These are phyloP conservation scores for Melieria crassipennis DNA, from an alignment of 2,888 invertebrate genomes.

Conservation along the genomic window DNA sequence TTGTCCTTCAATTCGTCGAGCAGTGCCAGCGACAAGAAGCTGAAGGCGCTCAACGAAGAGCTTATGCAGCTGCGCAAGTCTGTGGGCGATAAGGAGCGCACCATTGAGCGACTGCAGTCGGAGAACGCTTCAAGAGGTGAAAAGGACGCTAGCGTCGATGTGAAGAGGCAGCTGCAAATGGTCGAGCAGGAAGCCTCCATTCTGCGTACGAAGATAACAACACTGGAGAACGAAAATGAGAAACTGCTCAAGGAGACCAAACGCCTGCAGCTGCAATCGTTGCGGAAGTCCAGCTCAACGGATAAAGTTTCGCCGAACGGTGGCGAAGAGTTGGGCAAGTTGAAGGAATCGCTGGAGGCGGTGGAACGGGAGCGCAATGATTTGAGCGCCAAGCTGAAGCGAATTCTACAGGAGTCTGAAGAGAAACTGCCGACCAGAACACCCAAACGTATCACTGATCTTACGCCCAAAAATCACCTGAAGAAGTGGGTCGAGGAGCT, in stretches of 20 bases:
- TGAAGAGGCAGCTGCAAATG: conserved; percentile 78
- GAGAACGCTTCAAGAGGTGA: conserved; percentile 67
- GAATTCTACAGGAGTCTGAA: conserved; percentile 73
- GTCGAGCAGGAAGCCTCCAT: conserved; percentile 81
- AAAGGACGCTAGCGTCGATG: conserved; percentile 66
- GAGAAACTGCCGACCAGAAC: conserved; percentile 75
- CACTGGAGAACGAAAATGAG: conserved; percentile 80
- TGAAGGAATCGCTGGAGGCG: conserved; percentile 69
- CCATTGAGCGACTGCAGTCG: conserved; percentile 79
- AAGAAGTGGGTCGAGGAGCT: conserved; percentile 86
- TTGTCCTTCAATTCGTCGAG: conserved; percentile 46
- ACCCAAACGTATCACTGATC: conserved; percentile 79
- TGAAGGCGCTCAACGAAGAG: conserved; percentile 77
- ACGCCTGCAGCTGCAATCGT: conserved; percentile 70
- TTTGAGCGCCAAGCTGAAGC: conserved; percentile 73
- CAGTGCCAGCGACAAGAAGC: conserved; percentile 55
- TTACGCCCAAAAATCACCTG: conserved; percentile 67
- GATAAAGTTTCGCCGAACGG: conserved; percentile 54
- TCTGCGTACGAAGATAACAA: conserved; percentile 74
- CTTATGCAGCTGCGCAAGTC: conserved; percentile 78
- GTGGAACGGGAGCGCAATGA: conserved; percentile 75
- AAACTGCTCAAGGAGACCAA: conserved; percentile 79
- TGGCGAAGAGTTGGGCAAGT: conserved; percentile 68
- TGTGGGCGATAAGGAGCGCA: conserved; percentile 83
- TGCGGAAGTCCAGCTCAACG: conserved; percentile 63